A percentile compares a stretch with the other conserved stretches of the same genome.
Evolutionary conservation across 35 echinoderm and acorn worm genomes (phyloP).

Genomic region (Lytechinus variegatus): DNA sequence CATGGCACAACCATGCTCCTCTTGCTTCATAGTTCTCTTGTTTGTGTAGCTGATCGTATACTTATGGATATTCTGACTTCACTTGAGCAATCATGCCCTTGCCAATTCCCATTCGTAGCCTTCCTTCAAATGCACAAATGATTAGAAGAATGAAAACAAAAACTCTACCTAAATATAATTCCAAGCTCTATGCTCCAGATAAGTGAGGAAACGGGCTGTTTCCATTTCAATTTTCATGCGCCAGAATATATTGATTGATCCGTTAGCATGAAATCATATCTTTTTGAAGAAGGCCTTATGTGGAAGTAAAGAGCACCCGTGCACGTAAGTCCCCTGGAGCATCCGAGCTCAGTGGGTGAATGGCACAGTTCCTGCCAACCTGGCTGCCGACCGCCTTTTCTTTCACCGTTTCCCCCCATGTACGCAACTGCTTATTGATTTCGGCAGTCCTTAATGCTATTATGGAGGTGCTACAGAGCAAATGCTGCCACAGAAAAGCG

Average conservation of each 20-base stretch:
- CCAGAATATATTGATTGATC: background rate
- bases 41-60: background rate
- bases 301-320: background rate
- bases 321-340: background rate
- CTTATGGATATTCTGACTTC: background rate
- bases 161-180: background rate
- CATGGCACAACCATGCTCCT: too few species aligned
- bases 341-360: background rate
- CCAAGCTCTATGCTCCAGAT: background rate
- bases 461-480: background rate
- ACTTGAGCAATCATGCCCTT: background rate
- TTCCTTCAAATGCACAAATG: background rate
- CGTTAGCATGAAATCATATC: background rate
- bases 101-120: too few species aligned
- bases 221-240: background rate
- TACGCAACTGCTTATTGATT: conserved; percentile 4
- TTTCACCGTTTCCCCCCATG: background rate
- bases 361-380: background rate
- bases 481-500: background rate
- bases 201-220: background rate
- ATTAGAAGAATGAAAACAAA: background rate
- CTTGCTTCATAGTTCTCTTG: too few species aligned
- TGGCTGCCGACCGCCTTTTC: background rate
- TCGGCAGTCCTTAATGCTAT: conserved; percentile 10
- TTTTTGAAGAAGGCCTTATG: background rate